These are phyloP conservation scores for Elmis aenea DNA, from an alignment of 2,888 invertebrate genomes.

Conservation along the genomic window DNA sequence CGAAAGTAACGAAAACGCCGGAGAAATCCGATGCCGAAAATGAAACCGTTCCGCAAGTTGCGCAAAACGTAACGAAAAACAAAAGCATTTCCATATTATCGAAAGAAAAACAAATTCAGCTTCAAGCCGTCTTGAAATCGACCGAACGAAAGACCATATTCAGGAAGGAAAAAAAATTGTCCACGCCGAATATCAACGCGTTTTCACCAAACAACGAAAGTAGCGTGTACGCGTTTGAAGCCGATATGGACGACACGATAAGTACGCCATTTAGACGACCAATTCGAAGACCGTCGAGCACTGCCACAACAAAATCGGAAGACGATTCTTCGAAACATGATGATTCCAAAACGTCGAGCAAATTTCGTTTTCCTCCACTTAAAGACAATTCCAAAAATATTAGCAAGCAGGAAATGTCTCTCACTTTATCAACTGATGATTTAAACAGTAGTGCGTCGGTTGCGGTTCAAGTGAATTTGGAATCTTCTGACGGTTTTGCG, in stretches of 20 bases:
- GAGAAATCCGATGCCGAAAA: too few relatives aligned
- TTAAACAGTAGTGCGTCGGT: constrained; percentile 48
- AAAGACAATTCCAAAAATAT: constrained; percentile 24
- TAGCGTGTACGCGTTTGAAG: constrained; percentile 68
- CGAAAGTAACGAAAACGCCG: constrained; percentile 3
- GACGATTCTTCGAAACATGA: constrained; percentile 43
- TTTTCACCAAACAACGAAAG: constrained; percentile 66
- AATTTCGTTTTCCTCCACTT: constrained; percentile 36
- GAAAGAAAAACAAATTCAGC: constrained; percentile 33
- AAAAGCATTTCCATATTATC: neutral
- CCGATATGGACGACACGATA: constrained; percentile 56
- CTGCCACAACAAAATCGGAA: constrained; percentile 46
- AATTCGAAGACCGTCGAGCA: constrained; percentile 46
- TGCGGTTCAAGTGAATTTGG: constrained; percentile 53
- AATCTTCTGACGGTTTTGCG: constrained; percentile 37
- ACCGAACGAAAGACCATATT: constrained; percentile 53
- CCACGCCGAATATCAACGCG: constrained; percentile 51
- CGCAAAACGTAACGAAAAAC: neutral
- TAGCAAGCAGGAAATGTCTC: constrained; percentile 35
- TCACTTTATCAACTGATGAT: constrained; percentile 45
- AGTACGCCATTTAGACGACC: constrained; percentile 57
- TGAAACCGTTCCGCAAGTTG: neutral
- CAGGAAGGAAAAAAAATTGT: constrained; percentile 50
- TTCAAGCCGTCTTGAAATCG: constrained; percentile 7
- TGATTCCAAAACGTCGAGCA: constrained; percentile 32